Percentiles rank a stretch among this genome's conserved stretches.
Evolutionary conservation across 2,888 invertebrate species (phyloP).

Genomic region (Herminia tarsipennalis): DNA sequence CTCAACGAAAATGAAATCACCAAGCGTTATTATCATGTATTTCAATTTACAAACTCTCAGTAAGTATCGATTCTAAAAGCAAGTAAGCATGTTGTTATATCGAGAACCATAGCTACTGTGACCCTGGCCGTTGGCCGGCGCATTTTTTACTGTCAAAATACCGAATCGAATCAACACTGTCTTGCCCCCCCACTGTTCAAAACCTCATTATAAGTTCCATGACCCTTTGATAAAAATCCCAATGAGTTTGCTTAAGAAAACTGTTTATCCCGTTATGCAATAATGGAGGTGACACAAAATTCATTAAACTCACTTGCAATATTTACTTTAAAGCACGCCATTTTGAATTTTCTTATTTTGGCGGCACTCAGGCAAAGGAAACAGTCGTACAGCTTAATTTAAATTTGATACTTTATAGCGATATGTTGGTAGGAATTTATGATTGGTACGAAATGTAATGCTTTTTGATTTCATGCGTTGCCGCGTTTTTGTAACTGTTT

Average conservation of each 20-base stretch:
- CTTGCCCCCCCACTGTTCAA: constrained; percentile 39
- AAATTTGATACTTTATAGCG: constrained; percentile 57
- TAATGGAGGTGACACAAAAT: constrained; percentile 56
- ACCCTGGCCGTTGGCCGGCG: constrained; percentile 39
- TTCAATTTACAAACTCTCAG: constrained; percentile 20
- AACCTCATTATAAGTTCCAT: constrained; percentile 36
- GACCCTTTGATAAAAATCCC: constrained; percentile 41
- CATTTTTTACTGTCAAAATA: constrained; percentile 43
- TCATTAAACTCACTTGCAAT: constrained; percentile 51
- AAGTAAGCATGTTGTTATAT: constrained; percentile 23
- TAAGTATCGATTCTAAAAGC: constrained; percentile 22
- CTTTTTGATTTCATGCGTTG: constrained; percentile 20
- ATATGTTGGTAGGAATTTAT: constrained; percentile 50
- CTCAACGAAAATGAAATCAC: not conserved
- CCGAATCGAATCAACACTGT: constrained; percentile 40
- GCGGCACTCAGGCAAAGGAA: constrained; percentile 44
- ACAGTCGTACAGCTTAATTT: constrained; percentile 60
- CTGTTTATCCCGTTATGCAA: constrained; percentile 61
- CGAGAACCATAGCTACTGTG: constrained; percentile 28
- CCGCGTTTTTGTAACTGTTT: constrained; percentile 27
- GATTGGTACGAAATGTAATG: constrained; percentile 27
- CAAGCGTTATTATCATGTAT: constrained; percentile 4
- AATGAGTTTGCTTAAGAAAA: constrained; percentile 40
- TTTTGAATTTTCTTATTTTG: constrained; percentile 30
- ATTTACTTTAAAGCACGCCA: constrained; percentile 42